These are phyloP conservation scores for Hoplodrina blanda DNA, from an alignment of 2,888 invertebrate species.

Conservation along the genomic window DNA sequence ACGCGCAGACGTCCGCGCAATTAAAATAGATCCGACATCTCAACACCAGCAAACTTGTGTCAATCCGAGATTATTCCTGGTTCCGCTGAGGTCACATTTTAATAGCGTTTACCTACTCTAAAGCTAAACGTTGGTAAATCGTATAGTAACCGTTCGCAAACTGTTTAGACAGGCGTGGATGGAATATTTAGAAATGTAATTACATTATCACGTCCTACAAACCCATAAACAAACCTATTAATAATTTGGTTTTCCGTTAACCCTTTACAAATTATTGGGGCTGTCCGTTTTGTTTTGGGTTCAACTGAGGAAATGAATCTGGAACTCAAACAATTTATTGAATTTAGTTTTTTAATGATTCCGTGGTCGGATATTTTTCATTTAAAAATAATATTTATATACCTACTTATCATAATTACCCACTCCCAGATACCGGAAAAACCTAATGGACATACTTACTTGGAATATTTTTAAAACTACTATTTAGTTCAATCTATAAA, in stretches of 20 bases:
- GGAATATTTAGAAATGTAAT: slow-evolving; percentile 21
- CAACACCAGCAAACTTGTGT: slow-evolving; percentile 70
- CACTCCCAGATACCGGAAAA: neutral
- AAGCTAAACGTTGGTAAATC: slow-evolving; percentile 26
- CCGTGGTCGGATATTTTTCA: neutral
- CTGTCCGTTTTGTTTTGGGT: neutral
- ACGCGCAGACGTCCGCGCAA: slow-evolving; percentile 69
- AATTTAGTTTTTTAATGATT: neutral
- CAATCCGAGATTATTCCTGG: slow-evolving; percentile 73
- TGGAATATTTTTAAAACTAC: neutral
- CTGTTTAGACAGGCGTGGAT: slow-evolving; percentile 35
- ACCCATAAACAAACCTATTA: neutral
- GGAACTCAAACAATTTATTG: neutral
- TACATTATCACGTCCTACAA: neutral
- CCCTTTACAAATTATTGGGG: neutral
- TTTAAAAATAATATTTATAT: neutral
- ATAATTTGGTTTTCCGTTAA: neutral
- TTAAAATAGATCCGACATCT: slow-evolving; percentile 78
- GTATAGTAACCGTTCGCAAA: slow-evolving; percentile 42
- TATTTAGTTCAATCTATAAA: neutral
- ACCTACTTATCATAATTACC: neutral
- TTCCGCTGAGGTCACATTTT: slow-evolving; percentile 69
- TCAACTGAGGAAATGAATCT: neutral
- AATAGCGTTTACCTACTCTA: slow-evolving; percentile 46
- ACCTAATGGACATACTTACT: neutral